These are phyloP conservation scores for Lepilemur ruficaudatus DNA, from an alignment of 2,797 vertebrate genomes.

Conservation along the genomic window DNA sequence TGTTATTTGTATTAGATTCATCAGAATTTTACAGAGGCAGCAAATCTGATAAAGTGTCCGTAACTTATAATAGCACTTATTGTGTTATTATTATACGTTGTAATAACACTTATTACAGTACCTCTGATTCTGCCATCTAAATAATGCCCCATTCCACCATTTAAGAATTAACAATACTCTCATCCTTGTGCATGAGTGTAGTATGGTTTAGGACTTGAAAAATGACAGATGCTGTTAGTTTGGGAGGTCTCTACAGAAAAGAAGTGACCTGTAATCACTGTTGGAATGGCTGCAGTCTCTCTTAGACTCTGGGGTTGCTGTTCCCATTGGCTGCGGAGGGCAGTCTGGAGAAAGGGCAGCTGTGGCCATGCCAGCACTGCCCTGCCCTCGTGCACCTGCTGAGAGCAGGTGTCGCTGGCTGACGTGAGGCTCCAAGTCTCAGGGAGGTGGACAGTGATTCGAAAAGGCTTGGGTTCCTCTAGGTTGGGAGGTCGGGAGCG, in stretches of 20 bases:
- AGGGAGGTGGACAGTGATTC: not conserved
- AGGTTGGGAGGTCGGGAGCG: not conserved
- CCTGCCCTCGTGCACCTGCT: not conserved
- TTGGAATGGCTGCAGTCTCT: fast-evolving
- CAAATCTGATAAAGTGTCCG: not conserved
- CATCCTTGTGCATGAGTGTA: not conserved
- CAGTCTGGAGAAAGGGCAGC: not conserved
- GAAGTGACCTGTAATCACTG: not conserved
- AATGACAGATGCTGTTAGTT: not conserved
- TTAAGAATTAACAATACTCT: fast-evolving
- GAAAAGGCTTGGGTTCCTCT: not conserved
- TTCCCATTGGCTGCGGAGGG: not conserved
- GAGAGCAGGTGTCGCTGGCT: fast-evolving
- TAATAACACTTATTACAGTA: fast-evolving
- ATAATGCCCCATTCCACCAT: fast-evolving
- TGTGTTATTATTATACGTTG: too few relatives aligned
- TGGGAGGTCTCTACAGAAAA: not conserved
- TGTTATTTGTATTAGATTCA: not conserved
- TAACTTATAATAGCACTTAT: too few relatives aligned
- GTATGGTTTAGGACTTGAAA: not conserved
- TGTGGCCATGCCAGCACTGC: not conserved
- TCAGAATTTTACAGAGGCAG: not conserved
- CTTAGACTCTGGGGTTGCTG: fast-evolving
- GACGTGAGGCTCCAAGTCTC: fast-evolving
- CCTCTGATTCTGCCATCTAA: not conserved